phyloP scores from a whole-genome alignment of 1,140 invertebrate species.

The Diorhabda sublineata region DNA sequence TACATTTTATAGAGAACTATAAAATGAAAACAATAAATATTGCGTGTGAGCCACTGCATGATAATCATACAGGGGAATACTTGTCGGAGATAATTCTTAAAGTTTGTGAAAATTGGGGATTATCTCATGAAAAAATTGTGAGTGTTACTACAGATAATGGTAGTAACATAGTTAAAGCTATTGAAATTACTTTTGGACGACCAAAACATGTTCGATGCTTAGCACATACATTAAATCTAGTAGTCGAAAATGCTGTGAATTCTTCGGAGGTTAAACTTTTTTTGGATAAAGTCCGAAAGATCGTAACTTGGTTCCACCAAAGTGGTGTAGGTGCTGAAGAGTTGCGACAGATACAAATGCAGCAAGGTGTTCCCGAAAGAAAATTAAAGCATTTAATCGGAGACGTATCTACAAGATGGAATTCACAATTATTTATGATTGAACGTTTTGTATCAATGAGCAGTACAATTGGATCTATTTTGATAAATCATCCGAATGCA shows the following conservation, averaged over 20 bases:
- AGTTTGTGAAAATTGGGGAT: not conserved
- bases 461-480: too few relatives aligned
- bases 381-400: too few relatives aligned
- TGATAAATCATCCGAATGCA: too few relatives aligned
- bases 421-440: too few relatives aligned
- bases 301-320: conserved; percentile 46
- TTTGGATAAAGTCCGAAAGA: conserved; percentile 41
- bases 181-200: conserved; percentile 40
- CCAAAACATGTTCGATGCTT: conserved; percentile 43
- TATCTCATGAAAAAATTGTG: conserved; percentile 36
- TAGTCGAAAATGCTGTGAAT: conserved; percentile 16
- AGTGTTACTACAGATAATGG: conserved; percentile 44
- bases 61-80: conserved; percentile 9
- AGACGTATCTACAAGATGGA: too few relatives aligned
- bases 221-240: conserved; percentile 41
- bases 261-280: conserved; percentile 19
- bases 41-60: not conserved
- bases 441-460: too few relatives aligned
- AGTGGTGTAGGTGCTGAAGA: conserved; percentile 41
- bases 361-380: too few relatives aligned
- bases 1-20: conserved; percentile 8
- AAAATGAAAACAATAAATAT: not conserved
- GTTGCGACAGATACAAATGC: conserved; percentile 22
- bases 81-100: not conserved
- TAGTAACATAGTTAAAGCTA: conserved; percentile 44